Evolutionary conservation across 2,797 vertebrate species (phyloP).

Genomic region (Chaetophractus vellerosus): DNA sequence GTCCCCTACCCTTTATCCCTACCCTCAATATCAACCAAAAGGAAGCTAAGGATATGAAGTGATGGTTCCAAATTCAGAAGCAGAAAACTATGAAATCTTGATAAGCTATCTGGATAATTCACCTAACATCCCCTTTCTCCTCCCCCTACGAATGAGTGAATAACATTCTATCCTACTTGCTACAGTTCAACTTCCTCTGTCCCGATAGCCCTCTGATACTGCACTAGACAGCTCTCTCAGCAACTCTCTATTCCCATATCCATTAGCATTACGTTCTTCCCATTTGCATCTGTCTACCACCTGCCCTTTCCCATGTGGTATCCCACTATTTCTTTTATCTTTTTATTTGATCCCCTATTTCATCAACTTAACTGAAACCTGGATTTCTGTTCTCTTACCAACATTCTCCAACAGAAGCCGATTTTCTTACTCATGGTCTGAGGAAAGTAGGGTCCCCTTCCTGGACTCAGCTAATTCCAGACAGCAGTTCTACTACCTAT

Average conservation of each 20-base stretch:
- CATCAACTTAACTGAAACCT: not conserved
- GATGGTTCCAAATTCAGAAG: not conserved
- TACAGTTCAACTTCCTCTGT: not conserved
- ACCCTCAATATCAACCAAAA: not conserved
- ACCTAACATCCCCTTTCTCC: not conserved
- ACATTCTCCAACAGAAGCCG: not conserved
- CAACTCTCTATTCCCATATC: not conserved
- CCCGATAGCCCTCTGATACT: not conserved
- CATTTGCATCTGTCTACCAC: not conserved
- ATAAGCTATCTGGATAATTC: not conserved
- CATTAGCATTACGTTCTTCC: not conserved
- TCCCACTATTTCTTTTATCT: not conserved
- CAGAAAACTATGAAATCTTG: not conserved
- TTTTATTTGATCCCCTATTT: not conserved
- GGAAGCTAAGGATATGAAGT: not conserved
- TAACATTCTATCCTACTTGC: fast-evolving
- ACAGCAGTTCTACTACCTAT: not conserved
- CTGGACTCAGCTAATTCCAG: not conserved
- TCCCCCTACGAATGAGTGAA: not conserved
- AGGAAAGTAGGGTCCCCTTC: not conserved
- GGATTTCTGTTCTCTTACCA: not conserved
- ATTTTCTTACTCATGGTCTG: not conserved
- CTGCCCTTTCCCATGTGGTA: not conserved
- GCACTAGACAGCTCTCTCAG: not conserved
- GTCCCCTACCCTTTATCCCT: not conserved